phyloP scores from a whole-genome alignment of 2,797 vertebrate species.

The Labroides dimidiatus region DNA sequence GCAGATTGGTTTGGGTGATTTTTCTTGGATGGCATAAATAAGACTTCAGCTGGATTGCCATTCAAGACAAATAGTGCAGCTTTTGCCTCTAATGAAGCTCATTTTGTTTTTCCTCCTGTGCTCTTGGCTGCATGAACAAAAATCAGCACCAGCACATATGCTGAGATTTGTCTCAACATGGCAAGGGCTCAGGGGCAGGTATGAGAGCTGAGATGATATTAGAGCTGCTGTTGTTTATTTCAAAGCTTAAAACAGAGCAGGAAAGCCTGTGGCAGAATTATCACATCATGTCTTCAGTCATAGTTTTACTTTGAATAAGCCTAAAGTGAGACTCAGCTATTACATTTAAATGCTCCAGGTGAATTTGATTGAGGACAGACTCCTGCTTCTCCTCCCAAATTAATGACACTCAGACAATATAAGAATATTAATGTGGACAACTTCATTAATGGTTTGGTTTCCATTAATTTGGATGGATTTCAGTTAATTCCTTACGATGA shows the following conservation, averaged over 20 bases:
- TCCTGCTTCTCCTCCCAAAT: too few relatives aligned
- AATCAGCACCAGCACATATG: slow-evolving; percentile 39
- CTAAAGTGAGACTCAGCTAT: slow-evolving; percentile 33
- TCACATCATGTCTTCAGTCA: slow-evolving; percentile 35
- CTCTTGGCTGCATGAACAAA: slow-evolving; percentile 40
- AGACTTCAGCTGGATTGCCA: not conserved
- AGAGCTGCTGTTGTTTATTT: slow-evolving; percentile 52
- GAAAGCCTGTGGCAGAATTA: slow-evolving; percentile 41
- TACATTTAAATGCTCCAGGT: slow-evolving; percentile 34
- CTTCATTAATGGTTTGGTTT: too few relatives aligned
- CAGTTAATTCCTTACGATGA: too few relatives aligned
- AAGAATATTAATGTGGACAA: too few relatives aligned
- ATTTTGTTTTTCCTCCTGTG: slow-evolving; percentile 1
- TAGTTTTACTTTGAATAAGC: slow-evolving; percentile 35
- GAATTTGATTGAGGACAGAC: slow-evolving; percentile 33
- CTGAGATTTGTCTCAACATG: slow-evolving; percentile 47
- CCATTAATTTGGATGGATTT: too few relatives aligned
- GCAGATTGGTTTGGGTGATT: not conserved
- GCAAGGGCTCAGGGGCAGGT: slow-evolving; percentile 47
- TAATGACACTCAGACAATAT: too few relatives aligned
- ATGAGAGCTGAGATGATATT: slow-evolving; percentile 40
- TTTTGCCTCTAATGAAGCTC: slow-evolving; percentile 21
- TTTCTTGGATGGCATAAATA: not conserved
- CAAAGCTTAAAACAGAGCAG: slow-evolving; percentile 28
- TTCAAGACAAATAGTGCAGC: not conserved